These are phyloP conservation scores for Anagrus nilaparvatae DNA, from an alignment of 1,140 invertebrate species.

Conservation along the genomic window DNA sequence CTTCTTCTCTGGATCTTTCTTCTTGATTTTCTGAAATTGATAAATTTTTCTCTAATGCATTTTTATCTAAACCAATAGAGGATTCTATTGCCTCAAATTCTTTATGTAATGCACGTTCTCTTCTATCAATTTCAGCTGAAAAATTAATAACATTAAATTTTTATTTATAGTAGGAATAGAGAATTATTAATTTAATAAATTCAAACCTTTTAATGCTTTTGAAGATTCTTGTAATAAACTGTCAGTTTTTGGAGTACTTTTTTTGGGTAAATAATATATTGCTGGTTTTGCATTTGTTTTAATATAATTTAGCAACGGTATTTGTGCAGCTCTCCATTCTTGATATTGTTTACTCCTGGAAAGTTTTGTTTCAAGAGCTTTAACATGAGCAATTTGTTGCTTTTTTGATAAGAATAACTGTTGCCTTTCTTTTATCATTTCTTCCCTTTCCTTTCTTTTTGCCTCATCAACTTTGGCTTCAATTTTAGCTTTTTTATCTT, in stretches of 20 bases:
- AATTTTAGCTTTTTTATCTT: constrained; percentile 75
- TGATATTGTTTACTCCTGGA: constrained; percentile 77
- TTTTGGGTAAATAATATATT: constrained; percentile 80
- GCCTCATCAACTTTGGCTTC: constrained; percentile 90
- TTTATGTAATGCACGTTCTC: constrained; percentile 40
- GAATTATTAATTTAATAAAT: constrained; percentile 9
- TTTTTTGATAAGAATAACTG: constrained; percentile 77
- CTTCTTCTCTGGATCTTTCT: constrained; percentile 34
- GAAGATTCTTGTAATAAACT: constrained; percentile 46
- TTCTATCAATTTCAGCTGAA: constrained; percentile 41
- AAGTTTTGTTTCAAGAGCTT: constrained; percentile 84
- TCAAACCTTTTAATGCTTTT: constrained; percentile 49
- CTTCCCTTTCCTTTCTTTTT: constrained; percentile 75
- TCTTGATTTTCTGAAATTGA: constrained; percentile 20
- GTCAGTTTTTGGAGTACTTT: constrained; percentile 48
- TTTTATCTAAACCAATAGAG: constrained; percentile 29
- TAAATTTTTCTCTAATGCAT: constrained; percentile 26
- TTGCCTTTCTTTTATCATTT: constrained; percentile 72
- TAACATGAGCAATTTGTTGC: constrained; percentile 79
- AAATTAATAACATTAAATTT: constrained; percentile 9
- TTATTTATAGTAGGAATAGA: constrained; percentile 6
- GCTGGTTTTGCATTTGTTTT: constrained; percentile 76
- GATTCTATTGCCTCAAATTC: constrained; percentile 37
- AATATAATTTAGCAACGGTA: constrained; percentile 72
- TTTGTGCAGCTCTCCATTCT: constrained; percentile 74